These are phyloP conservation scores for Elachura formosa DNA, from an alignment of 2,113 vertebrate genomes.

Conservation along the genomic window DNA sequence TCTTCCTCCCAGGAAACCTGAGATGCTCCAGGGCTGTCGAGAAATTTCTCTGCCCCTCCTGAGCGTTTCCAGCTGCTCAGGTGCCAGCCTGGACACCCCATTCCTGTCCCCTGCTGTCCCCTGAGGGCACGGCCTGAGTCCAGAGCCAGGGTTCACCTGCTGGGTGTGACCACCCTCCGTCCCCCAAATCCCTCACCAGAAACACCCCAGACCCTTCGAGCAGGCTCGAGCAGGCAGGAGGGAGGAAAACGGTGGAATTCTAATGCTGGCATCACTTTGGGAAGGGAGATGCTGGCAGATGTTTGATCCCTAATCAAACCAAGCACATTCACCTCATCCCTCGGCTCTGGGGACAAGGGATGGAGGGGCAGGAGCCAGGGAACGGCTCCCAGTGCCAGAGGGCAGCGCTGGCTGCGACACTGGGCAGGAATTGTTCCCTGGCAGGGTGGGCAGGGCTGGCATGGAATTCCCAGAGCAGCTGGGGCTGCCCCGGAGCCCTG, in stretches of 20 bases:
- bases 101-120: neutral
- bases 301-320: neutral
- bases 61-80: neutral
- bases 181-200: accelerated
- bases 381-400: neutral
- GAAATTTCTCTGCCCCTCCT: neutral
- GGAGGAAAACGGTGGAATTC: neutral
- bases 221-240: neutral
- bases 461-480: neutral
- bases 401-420: accelerated
- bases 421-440: neutral
- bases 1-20: neutral
- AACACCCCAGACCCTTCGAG: neutral
- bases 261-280: accelerated
- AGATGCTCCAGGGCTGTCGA: neutral
- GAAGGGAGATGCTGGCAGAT: neutral
- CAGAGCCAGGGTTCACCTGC: neutral
- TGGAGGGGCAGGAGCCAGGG: neutral
- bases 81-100: neutral
- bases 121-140: neutral
- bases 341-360: neutral
- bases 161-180: accelerated
- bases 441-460: neutral
- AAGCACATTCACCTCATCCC: neutral
- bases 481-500: neutral